Evolutionary conservation across 2,888 invertebrate genomes (phyloP).

Genomic region (Drosophila rubida): DNA sequence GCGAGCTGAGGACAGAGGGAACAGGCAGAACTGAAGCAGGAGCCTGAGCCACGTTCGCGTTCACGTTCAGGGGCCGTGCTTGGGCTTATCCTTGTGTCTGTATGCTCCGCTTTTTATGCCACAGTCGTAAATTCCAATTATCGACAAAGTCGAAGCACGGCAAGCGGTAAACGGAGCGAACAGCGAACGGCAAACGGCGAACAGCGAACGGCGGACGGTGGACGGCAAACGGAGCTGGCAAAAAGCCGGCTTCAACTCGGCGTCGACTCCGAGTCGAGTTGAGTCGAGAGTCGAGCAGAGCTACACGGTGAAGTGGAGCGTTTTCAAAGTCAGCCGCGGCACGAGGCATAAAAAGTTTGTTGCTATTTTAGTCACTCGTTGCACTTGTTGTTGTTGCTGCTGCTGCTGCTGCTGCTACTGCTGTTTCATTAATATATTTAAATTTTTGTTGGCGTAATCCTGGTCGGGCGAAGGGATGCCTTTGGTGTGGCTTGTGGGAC

Average conservation of each 20-base stretch:
- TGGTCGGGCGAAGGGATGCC: slow-evolving; percentile 33
- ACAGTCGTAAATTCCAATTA: slow-evolving; percentile 80
- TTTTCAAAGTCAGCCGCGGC: slow-evolving; percentile 73
- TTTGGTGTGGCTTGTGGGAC: slow-evolving; percentile 4
- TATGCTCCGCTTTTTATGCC: slow-evolving; percentile 69
- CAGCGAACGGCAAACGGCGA: background rate
- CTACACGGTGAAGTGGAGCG: slow-evolving; percentile 58
- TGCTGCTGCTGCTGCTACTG: background rate
- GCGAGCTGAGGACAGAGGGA: slow-evolving; percentile 7
- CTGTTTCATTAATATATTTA: slow-evolving; percentile 52
- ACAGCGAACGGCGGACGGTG: background rate
- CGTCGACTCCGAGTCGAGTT: background rate
- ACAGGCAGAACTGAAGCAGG: slow-evolving; percentile 14
- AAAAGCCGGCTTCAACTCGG: slow-evolving; percentile 46
- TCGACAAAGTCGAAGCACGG: slow-evolving; percentile 76
- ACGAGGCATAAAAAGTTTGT: slow-evolving; percentile 37
- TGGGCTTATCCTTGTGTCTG: slow-evolving; percentile 61
- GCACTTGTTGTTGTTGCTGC: slow-evolving; percentile 41
- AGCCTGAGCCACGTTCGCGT: slow-evolving; percentile 22
- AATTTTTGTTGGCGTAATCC: slow-evolving; percentile 54
- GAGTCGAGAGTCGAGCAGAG: slow-evolving; percentile 9
- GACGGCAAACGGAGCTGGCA: slow-evolving; percentile 9
- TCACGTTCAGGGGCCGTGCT: slow-evolving; percentile 49
- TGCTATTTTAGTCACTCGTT: slow-evolving; percentile 60
- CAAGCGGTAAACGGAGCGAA: slow-evolving; percentile 26